phyloP scores from a whole-genome alignment of 2,888 invertebrate genomes.

The Rotaria sp. region DNA sequence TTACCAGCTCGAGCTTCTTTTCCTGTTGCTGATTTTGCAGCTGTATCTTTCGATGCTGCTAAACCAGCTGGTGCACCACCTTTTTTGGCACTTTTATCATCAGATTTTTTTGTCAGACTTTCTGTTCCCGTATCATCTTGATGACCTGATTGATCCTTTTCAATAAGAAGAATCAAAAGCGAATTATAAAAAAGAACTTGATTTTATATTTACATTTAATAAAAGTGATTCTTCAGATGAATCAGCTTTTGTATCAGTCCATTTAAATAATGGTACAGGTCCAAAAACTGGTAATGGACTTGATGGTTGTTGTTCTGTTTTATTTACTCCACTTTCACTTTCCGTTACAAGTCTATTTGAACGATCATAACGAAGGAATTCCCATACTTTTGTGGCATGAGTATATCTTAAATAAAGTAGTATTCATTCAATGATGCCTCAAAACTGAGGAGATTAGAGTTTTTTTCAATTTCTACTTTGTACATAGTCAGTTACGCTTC shows the following conservation, averaged over 20 bases:
- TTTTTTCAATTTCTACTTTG: no score
- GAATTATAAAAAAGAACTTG: no score
- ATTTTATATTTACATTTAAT: background rate
- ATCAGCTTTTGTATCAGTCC: background rate
- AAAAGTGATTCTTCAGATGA: background rate
- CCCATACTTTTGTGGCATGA: background rate
- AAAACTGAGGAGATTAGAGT: no score
- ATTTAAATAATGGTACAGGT: background rate
- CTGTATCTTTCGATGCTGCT: background rate
- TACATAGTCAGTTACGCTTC: no score
- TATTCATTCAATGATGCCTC: no score
- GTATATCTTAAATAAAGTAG: slow-evolving; percentile 42
- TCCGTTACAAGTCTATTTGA: background rate
- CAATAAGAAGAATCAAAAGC: background rate
- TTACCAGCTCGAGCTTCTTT: background rate
- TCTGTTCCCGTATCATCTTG: slow-evolving; percentile 37
- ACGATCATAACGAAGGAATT: background rate
- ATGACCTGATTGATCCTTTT: slow-evolving; percentile 37
- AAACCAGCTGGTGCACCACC: slow-evolving; percentile 29
- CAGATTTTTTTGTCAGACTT: slow-evolving; percentile 44
- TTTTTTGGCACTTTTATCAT: slow-evolving; percentile 45
- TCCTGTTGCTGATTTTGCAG: background rate
- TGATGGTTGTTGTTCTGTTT: background rate
- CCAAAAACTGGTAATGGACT: background rate
- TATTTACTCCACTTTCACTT: background rate